These are phyloP conservation scores for Drosophila eugracilis DNA, from an alignment of 1,140 invertebrate species.

Conservation along the genomic window DNA sequence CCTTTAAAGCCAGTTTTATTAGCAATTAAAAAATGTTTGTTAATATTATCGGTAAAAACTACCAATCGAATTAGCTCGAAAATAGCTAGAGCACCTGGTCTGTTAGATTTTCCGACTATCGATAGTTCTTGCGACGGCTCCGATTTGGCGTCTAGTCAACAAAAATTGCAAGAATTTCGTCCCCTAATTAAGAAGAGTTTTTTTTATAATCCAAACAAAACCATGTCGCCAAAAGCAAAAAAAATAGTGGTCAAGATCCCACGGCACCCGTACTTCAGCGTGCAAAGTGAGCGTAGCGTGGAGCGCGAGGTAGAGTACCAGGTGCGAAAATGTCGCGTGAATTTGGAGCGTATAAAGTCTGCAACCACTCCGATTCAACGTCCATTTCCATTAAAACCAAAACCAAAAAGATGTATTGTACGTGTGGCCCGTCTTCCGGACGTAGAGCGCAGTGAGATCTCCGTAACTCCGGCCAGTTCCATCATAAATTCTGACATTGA, in stretches of 20 bases:
- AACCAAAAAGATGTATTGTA: constrained; percentile 62
- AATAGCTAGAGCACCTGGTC: neutral
- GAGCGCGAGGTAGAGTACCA: constrained; percentile 11
- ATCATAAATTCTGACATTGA: constrained; percentile 68
- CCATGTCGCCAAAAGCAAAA: constrained; percentile 59
- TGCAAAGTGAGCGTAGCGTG: constrained; percentile 13
- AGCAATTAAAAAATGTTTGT: neutral
- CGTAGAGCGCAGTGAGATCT: constrained; percentile 62
- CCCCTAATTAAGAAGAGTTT: too few relatives aligned
- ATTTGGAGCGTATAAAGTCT: constrained; percentile 58
- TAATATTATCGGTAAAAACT: too few relatives aligned
- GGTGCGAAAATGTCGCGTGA: constrained; percentile 66
- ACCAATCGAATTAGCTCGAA: neutral
- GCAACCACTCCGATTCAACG: neutral
- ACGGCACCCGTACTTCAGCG: constrained; percentile 56
- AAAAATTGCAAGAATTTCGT: too few relatives aligned
- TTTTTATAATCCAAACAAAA: neutral
- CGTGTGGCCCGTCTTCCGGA: constrained; percentile 63
- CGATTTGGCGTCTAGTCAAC: constrained; percentile 15
- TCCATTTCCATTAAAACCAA: constrained; percentile 36
- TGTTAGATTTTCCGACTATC: too few relatives aligned
- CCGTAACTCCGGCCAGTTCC: constrained; percentile 65
- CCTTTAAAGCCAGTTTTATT: neutral
- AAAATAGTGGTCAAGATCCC: constrained; percentile 65
- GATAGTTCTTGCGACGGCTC: too few relatives aligned